Base-by-base conservation (phyloP, 2,888 invertebrate species). In the Hylaea fasciaria region DNA sequence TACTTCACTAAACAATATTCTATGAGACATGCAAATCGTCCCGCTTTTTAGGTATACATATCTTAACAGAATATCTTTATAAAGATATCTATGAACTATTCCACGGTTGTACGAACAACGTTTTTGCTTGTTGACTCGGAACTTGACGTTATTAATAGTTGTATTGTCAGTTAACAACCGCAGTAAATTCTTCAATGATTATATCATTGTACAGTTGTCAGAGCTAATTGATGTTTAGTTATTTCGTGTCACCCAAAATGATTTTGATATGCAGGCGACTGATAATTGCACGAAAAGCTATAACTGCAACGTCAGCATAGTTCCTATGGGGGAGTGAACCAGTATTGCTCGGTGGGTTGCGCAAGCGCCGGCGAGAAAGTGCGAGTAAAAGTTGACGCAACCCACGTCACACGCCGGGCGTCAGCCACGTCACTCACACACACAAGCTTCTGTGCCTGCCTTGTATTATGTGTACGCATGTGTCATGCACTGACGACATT, bases 371-470 rank as follows among this genome's bases (percentile, higher is more conserved):
- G 65, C 86, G 89, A 87, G 92, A 92, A 92, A 91, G 91, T 91
- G 91, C 87, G 86, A 91, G 92, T 91, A 91, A 92, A 91, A 92
- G 92, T 91, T 91, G 91, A 92, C 89, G 91, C 91, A 91, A 91
- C 85, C 72, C 77, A 83, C 89, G 91, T 89, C 91, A 89, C 83
- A 79, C 77, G 73, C 70, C 75, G 71, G 71, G 72, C 77, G 73
- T 68, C 65, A 74, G 76, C 77, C 76, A 76, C 81, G 79, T 79
- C 80, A 82, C 82, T 79, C 81, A 72, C 69, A 76, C 72, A 76
- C 72, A 75, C 74, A 32, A 32, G 71, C 65, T 52, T 43, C 47
- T 56, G 67, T 70, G 66, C 73, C 64, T 65, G 64, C 64, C 14
- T 47, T 62, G n/a, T 60, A 45, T 57, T 7, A 2, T 32, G 32